These are phyloP conservation scores for Drosophila neonasuta DNA, from an alignment of 2,888 invertebrate genomes.

Conservation along the genomic window DNA sequence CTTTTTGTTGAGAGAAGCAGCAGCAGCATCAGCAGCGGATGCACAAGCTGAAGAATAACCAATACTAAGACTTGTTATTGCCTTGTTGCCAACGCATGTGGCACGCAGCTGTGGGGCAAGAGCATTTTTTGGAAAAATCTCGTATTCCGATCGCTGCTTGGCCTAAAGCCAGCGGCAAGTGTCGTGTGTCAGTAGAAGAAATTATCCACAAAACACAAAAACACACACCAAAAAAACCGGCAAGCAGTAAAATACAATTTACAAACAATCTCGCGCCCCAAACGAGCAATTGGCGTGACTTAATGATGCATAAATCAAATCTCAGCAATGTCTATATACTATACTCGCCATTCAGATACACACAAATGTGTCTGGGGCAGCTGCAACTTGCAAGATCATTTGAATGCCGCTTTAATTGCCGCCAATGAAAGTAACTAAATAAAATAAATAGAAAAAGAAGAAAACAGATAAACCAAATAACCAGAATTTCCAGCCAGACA, in stretches of 20 bases:
- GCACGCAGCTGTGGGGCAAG: constrained; percentile 32
- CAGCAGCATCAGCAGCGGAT: constrained; percentile 7
- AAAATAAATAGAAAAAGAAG: constrained; percentile 33
- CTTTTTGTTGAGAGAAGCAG: constrained; percentile 35
- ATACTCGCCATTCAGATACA: not conserved
- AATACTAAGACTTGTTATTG: constrained; percentile 13
- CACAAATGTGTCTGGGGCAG: constrained; percentile 4
- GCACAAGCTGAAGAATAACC: constrained; percentile 1
- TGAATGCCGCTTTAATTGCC: constrained; percentile 59
- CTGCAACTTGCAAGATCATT: constrained; percentile 18
- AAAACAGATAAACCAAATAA: constrained; percentile 62
- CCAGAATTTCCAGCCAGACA: constrained; percentile 76
- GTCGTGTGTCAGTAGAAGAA: constrained; percentile 59
- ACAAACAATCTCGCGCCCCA: constrained; percentile 39
- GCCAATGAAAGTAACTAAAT: constrained; percentile 65
- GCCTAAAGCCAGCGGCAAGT: constrained; percentile 70
- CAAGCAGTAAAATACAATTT: constrained; percentile 22
- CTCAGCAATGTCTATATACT: constrained; percentile 8
- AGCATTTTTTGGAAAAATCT: constrained; percentile 43
- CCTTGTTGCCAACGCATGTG: constrained; percentile 34
- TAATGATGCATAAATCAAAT: constrained; percentile 77
- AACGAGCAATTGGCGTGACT: constrained; percentile 78
- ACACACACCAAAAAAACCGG: constrained; percentile 37
- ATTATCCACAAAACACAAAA: constrained; percentile 31
- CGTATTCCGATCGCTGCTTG: constrained; percentile 44